Base-by-base conservation (phyloP, 2,888 invertebrate genomes). In the Biston betularia region DNA sequence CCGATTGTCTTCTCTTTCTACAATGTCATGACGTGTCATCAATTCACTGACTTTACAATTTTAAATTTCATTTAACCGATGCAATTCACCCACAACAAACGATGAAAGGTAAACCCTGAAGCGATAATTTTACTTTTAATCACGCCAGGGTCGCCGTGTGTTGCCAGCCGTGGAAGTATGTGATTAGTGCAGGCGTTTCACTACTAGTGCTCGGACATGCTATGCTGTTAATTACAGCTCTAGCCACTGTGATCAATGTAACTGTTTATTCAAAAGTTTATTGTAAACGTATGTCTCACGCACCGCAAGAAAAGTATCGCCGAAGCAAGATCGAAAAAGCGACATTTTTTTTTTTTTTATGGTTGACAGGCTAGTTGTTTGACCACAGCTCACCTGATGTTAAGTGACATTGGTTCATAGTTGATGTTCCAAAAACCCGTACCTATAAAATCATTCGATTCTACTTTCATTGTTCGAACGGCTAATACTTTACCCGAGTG, bases 71-170 rank as follows among this genome's bases (percentile, higher is more conserved):
- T 60, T 55, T 46, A 57, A 57, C 56, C 42, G 44, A 62, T 49
- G 15, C 34, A 57, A 61, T 58, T 49, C 40, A 42, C 24, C 14
- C 49, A 40, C 45, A 49, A 66, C 64, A 69, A 63, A 59, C 53
- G 52, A 64, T 64, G 66, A 65, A 68, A 71, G 56, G 68, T 69
- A 63, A 70, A 70, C 70, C 63, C 56, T 57, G 53, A 55, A 62
- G 50, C 64, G 61, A 65, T 72, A 65, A 72, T 72, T 63, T 64
- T 45, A 50, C 65, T 63, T 70, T 69, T 65, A 70, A 70, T 70
- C 70, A 66, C 24, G 35, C 10, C 59, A 50, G n/a, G 14, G 40
- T 12, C 55, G 52, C 24, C 38, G 34, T 33, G 40, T 24, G 55
- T 50, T 45, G 45, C 40, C 45, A 40, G 46, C 24, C 55, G 65